Percentiles rank a stretch among this genome's conserved stretches.
These are phyloP conservation scores for Napeogenes sylphis DNA, from an alignment of 2,888 invertebrate genomes.

Conservation along the genomic window DNA sequence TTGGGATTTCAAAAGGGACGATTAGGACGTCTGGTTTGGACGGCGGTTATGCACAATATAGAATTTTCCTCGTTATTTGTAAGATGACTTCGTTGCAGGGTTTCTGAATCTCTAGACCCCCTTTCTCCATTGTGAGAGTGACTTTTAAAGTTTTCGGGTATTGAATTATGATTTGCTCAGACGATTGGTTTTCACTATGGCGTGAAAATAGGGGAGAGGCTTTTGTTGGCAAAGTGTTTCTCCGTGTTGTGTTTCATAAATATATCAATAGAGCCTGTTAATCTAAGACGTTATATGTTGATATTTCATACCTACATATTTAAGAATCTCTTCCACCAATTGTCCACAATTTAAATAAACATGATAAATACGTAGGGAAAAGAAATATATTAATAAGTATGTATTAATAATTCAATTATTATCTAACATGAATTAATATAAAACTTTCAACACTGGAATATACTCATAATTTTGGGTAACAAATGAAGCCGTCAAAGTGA, in stretches of 20 bases:
- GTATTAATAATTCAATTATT: neutral
- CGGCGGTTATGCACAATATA: slow-evolving; percentile 73
- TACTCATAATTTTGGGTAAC: slow-evolving; percentile 23
- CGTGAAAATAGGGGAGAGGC: slow-evolving; percentile 22
- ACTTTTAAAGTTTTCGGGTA: slow-evolving; percentile 59
- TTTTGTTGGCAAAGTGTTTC: slow-evolving; percentile 5
- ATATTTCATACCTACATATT: too few species aligned
- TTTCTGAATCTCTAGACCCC: slow-evolving; percentile 54
- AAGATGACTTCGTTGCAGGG: slow-evolving; percentile 54
- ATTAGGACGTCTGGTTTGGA: slow-evolving; percentile 77
- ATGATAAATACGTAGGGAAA: too few species aligned
- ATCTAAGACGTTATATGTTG: too few species aligned
- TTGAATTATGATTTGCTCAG: slow-evolving; percentile 60
- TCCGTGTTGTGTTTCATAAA: neutral
- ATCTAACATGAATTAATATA: neutral
- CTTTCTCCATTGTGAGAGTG: slow-evolving; percentile 52
- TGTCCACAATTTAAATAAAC: too few species aligned
- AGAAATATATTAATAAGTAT: too few species aligned
- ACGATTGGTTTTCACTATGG: slow-evolving; percentile 54
- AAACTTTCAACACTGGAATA: neutral
- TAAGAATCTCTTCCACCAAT: too few species aligned
- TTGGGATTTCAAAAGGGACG: slow-evolving; percentile 77
- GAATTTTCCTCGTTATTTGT: slow-evolving; percentile 65
- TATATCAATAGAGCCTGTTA: neutral
- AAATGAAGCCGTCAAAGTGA: slow-evolving; percentile 43